phyloP scores from a whole-genome alignment of 2,888 invertebrate genomes.

The Lymantria monacha region DNA sequence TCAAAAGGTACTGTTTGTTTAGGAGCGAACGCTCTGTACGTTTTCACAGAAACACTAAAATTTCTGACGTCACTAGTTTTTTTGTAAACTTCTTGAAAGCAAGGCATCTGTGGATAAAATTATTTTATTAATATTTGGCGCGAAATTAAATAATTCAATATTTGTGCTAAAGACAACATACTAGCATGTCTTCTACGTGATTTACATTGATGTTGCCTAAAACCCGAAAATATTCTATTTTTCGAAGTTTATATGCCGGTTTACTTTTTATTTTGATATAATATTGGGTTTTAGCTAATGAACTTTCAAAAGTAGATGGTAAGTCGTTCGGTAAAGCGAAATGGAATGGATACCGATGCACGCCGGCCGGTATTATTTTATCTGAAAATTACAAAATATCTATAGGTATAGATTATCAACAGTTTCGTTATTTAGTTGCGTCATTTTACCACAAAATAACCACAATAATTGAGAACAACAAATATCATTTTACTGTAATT shows the following conservation, averaged over 20 bases:
- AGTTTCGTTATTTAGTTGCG: not conserved
- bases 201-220: constrained; percentile 58
- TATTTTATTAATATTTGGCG: not conserved
- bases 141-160: not conserved
- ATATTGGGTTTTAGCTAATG: constrained; percentile 59
- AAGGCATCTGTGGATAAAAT: constrained; percentile 43
- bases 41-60: constrained; percentile 52
- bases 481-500: too few species aligned
- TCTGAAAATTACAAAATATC: constrained; percentile 36
- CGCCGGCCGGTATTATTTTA: constrained; percentile 48
- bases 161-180: constrained; percentile 26
- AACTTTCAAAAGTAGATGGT: constrained; percentile 63
- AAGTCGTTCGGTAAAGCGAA: constrained; percentile 61
- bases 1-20: constrained; percentile 60
- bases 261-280: constrained; percentile 56
- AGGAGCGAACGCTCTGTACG: constrained; percentile 56
- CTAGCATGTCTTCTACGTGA: constrained; percentile 51
- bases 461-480: too few species aligned
- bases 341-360: constrained; percentile 60
- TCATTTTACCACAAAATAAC: too few species aligned
- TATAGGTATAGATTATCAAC: not conserved
- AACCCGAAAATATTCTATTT: constrained; percentile 48
- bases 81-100: constrained; percentile 50
- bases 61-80: constrained; percentile 44
- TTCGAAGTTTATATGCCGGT: constrained; percentile 44